Base-by-base conservation (phyloP, 2,113 vertebrate genomes). In the Saguinus imperator region DNA sequence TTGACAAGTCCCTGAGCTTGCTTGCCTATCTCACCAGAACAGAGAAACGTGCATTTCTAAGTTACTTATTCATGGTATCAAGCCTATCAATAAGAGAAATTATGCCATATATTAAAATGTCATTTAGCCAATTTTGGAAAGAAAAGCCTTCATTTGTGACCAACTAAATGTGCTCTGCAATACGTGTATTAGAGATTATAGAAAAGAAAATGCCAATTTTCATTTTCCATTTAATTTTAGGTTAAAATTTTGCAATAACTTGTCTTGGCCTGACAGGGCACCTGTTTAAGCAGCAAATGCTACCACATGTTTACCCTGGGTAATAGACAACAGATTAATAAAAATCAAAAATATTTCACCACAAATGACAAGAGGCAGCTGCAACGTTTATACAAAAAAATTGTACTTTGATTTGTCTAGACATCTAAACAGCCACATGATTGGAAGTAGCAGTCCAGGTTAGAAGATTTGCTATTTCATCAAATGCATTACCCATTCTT, bases 61-160 rank as follows among this genome's bases (percentile, higher is more conserved):
- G 55, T 80, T 48, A 72, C 35, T 77, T 82, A 64, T 80, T 70
- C 21, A 0, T 70, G 70, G 87, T 72, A 72, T 87, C 92, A 87
- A 87, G 43, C 66, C 25, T 84, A 97, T 48, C 3, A 29, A 89
- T 45, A 52, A 40, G 32, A 95, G 27, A 91, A 88, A 96, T 79
- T 93, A 96, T 84, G 79, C 61, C 64, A 87, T 92, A 81, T 84
- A 80, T 96, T 95, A 95, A 86, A 97, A 93, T 94, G 61, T n/a
- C 48, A 29, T 89, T 95, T 97, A 84, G n/a, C 68, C 50, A 83
- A 40, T 57, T 95, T 92, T 48, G 14, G 55, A 50, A 89, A 82
- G 43, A 93, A 94, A 93, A 93, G 8, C 58, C 61, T 87, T 83
- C 83, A 82, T 81, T 84, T 84, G 55, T 82, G 80, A 94, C 32